These are phyloP conservation scores for Uloborus diversus DNA, from an alignment of 1,140 invertebrate species.

Conservation along the genomic window DNA sequence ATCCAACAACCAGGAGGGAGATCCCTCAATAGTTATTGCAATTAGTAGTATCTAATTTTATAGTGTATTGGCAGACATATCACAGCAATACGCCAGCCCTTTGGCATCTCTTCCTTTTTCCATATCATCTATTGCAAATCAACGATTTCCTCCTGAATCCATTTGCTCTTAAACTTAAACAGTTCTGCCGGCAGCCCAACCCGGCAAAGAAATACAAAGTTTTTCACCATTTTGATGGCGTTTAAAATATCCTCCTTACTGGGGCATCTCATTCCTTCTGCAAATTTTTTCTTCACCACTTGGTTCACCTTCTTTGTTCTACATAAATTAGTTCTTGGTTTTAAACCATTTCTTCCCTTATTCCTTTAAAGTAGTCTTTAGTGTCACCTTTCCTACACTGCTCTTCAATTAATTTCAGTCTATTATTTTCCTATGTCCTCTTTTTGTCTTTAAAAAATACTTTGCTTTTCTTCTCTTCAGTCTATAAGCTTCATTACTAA, in stretches of 20 bases:
- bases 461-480: background rate
- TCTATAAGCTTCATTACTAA: background rate
- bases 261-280: background rate
- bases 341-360: background rate
- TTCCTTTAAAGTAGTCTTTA: too few species aligned
- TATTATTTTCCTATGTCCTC: background rate
- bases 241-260: background rate
- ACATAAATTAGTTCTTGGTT: constrained; percentile 2
- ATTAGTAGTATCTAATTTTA: background rate
- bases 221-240: background rate
- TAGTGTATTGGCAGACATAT: background rate
- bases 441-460: background rate
- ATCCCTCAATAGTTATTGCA: constrained; percentile 5
- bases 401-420: too few species aligned
- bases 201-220: background rate
- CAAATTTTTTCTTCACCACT: background rate
- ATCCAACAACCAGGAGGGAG: constrained; percentile 2
- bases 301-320: background rate
- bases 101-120: constrained; percentile 2
- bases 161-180: background rate
- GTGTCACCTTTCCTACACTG: too few species aligned
- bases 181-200: background rate
- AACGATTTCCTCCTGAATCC: background rate
- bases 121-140: background rate
- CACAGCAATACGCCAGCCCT: background rate